These are phyloP conservation scores for Sebastes hopkinsi DNA, from an alignment of 2,797 vertebrate genomes.

Conservation along the genomic window DNA sequence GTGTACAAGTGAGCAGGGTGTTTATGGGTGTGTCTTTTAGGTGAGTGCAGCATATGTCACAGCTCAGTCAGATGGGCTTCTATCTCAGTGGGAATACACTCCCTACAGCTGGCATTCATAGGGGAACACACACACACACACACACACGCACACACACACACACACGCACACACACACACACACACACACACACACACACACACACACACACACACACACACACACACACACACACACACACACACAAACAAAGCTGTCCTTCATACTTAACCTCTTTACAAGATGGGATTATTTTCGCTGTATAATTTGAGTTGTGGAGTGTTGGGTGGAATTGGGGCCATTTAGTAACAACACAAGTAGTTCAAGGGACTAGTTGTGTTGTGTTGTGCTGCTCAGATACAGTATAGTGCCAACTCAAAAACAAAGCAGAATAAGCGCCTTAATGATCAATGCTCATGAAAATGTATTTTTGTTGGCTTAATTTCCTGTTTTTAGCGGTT, in stretches of 20 bases:
- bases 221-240: conserved; percentile 8
- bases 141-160: not conserved
- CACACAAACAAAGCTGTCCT: conserved; percentile 21
- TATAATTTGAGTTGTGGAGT: not conserved
- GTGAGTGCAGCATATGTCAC: conserved; percentile 73
- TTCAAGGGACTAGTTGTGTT: not conserved
- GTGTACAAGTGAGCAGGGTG: conserved; percentile 49
- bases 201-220: not conserved
- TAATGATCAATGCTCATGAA: not conserved
- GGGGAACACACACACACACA: not conserved
- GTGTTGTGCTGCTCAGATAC: not conserved
- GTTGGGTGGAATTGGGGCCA: not conserved
- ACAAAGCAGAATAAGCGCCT: not conserved
- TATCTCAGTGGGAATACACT: conserved; percentile 67
- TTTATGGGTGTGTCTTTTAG: conserved; percentile 60
- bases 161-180: too few species aligned
- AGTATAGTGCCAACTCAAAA: not conserved
- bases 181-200: not conserved
- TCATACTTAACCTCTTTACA: conserved; percentile 47
- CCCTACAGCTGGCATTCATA: conserved; percentile 62
- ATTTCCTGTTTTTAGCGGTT: not conserved
- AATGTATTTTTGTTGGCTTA: not conserved
- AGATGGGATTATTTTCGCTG: not conserved
- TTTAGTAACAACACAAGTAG: conserved; percentile 1
- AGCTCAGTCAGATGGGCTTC: conserved; percentile 72